Percentiles rank a stretch among this genome's conserved stretches.
Evolutionary conservation across 2,888 invertebrate species (phyloP).

Genomic region (Cheilosia variabilis): DNA sequence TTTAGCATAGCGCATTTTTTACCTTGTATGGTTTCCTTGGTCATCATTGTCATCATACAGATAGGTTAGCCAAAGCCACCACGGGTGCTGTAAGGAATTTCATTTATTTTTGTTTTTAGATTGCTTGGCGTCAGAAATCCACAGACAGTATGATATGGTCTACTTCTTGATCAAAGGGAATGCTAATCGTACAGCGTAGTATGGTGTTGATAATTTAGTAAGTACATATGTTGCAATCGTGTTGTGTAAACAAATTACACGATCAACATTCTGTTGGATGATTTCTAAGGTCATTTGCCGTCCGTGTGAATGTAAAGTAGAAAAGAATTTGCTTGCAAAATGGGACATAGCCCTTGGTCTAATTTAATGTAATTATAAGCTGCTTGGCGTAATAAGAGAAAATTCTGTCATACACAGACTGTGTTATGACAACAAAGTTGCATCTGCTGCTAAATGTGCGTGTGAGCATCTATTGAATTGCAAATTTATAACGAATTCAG

Average conservation of each 20-base stretch:
- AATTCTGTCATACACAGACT: too few relatives aligned
- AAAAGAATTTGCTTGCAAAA: neutral
- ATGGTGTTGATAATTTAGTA: slow-evolving; percentile 26
- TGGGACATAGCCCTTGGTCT: slow-evolving; percentile 11
- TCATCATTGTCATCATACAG: slow-evolving; percentile 23
- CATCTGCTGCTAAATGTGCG: too few relatives aligned
- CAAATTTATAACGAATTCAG: too few relatives aligned
- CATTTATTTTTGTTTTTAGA: slow-evolving; percentile 16
- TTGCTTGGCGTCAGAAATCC: slow-evolving; percentile 34
- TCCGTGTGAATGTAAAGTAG: neutral
- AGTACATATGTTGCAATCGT: neutral
- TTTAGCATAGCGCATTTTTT: slow-evolving; percentile 19
- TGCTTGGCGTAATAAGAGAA: neutral
- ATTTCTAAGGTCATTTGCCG: slow-evolving; percentile 1
- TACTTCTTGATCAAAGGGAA: slow-evolving; percentile 26
- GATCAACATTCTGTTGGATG: neutral
- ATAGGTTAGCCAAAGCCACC: neutral
- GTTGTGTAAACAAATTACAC: slow-evolving; percentile 5
- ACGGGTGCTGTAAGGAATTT: slow-evolving; percentile 33
- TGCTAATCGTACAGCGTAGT: slow-evolving; percentile 48
- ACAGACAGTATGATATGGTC: neutral
- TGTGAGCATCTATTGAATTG: too few relatives aligned
- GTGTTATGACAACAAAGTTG: neutral
- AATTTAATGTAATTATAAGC: neutral
- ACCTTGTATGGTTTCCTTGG: slow-evolving; percentile 63